Evolutionary conservation across 2,888 invertebrate genomes (phyloP).

Genomic region (Asteroscopus sphinx): DNA sequence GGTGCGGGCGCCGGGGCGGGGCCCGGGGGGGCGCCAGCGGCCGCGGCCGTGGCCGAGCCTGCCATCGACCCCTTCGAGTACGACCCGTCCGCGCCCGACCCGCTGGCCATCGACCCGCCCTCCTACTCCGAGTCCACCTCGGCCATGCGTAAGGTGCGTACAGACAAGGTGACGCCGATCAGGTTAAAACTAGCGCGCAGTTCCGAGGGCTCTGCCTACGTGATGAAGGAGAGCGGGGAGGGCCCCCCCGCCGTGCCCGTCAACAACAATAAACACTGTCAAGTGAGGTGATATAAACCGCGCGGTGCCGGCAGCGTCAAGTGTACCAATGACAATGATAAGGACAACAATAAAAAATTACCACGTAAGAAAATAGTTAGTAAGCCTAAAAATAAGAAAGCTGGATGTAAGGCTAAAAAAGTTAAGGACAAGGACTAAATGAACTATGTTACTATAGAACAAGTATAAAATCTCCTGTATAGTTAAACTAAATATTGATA

Average conservation of each 20-base stretch:
- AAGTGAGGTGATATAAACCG: conserved; percentile 95
- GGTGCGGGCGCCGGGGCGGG: background rate
- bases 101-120: conserved; percentile 83
- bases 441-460: conserved; percentile 52
- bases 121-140: conserved; percentile 78
- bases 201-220: conserved; percentile 93
- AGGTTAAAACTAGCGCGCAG: conserved; percentile 95
- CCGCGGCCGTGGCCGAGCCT: conserved; percentile 69
- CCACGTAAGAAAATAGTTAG: conserved; percentile 28
- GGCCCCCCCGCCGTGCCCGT: conserved; percentile 74
- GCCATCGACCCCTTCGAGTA: conserved; percentile 84
- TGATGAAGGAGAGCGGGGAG: conserved; percentile 87
- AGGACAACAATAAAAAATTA: conserved; percentile 37
- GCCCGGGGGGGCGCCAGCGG: background rate
- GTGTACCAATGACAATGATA: conserved; percentile 51
- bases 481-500: conserved; percentile 66
- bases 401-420: conserved; percentile 31
- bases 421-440: conserved; percentile 41
- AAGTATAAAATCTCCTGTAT: conserved; percentile 70
- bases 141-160: conserved; percentile 90
- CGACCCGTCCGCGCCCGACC: conserved; percentile 84
- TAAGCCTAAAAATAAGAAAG: conserved; percentile 39
- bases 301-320: conserved; percentile 37
- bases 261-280: conserved; percentile 94
- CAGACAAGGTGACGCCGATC: conserved; percentile 93